These are phyloP conservation scores for Noctua comes DNA, from an alignment of 2,888 invertebrate genomes.

Conservation along the genomic window DNA sequence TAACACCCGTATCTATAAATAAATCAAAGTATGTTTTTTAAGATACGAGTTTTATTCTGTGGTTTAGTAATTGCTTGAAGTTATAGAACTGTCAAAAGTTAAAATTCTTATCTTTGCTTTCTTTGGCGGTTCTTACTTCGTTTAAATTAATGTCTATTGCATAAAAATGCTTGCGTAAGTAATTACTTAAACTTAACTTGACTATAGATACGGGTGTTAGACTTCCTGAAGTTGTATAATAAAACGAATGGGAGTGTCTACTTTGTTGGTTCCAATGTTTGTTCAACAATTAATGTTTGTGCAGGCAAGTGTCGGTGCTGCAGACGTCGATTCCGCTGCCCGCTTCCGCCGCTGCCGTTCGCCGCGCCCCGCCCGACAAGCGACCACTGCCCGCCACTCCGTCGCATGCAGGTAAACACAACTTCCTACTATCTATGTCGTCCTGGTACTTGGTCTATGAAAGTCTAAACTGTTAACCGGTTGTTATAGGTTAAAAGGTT, in stretches of 20 bases:
- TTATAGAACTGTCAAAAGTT: background rate
- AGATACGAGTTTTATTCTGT: background rate
- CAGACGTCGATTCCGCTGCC: slow-evolving; percentile 95
- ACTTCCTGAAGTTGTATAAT: background rate
- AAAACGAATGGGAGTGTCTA: background rate
- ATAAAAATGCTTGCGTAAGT: too few relatives aligned
- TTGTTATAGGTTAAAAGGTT: background rate
- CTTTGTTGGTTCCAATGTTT: slow-evolving; percentile 23
- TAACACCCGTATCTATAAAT: background rate
- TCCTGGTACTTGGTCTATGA: slow-evolving; percentile 29
- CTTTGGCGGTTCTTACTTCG: too few relatives aligned
- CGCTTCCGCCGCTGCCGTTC: slow-evolving; percentile 93
- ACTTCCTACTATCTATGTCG: slow-evolving; percentile 25
- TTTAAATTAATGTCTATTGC: too few relatives aligned
- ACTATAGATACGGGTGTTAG: background rate
- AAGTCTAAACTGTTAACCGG: background rate
- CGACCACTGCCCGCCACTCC: slow-evolving; percentile 93
- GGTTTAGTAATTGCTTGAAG: background rate
- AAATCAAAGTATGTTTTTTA: too few relatives aligned
- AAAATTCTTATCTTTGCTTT: background rate
- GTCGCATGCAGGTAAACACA: slow-evolving; percentile 83
- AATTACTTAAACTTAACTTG: background rate
- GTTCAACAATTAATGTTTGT: slow-evolving; percentile 41
- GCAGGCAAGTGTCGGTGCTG: slow-evolving; percentile 93
- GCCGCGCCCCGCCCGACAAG: slow-evolving; percentile 95